These are phyloP conservation scores for Bovichtus variegatus DNA, from an alignment of 2,797 vertebrate species.

Conservation along the genomic window DNA sequence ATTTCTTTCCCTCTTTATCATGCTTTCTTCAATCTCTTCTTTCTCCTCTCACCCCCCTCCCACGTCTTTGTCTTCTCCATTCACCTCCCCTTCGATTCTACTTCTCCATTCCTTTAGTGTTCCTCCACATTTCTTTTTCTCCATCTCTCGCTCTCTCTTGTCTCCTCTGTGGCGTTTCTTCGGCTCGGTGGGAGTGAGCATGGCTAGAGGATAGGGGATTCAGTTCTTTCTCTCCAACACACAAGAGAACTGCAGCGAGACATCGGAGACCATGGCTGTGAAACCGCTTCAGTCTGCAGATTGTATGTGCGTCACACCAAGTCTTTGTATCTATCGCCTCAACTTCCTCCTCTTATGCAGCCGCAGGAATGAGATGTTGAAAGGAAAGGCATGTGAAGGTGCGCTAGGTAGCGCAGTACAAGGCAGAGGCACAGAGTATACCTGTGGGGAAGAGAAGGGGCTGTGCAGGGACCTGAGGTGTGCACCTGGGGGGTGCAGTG, in stretches of 20 bases:
- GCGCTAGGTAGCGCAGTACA: slow-evolving; percentile 72
- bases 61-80: slow-evolving; percentile 77
- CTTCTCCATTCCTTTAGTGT: slow-evolving; percentile 75
- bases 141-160: slow-evolving; percentile 61
- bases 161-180: slow-evolving; percentile 75
- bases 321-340: slow-evolving; percentile 78
- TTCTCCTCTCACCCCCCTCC: slow-evolving; percentile 62
- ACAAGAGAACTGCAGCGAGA: slow-evolving; percentile 79
- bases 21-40: slow-evolving; percentile 77
- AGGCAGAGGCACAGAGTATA: slow-evolving; percentile 74
- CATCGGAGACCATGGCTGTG: slow-evolving; percentile 80
- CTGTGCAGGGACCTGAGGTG: slow-evolving; percentile 82
- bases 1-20: slow-evolving; percentile 75
- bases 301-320: slow-evolving; percentile 76
- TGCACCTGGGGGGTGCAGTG: slow-evolving; percentile 81
- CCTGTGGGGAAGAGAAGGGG: slow-evolving; percentile 80
- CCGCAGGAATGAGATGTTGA: slow-evolving; percentile 84
- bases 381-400: slow-evolving; percentile 83
- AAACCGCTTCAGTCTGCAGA: slow-evolving; percentile 85
- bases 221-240: slow-evolving; percentile 75
- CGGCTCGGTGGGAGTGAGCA: slow-evolving; percentile 70
- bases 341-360: slow-evolving; percentile 78
- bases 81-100: slow-evolving; percentile 70
- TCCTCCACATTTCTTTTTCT: slow-evolving; percentile 72
- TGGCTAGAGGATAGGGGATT: slow-evolving; percentile 80